Conservation (phyloP, 2,888 invertebrate genomes). For the Polymixis lichenea region DNA sequence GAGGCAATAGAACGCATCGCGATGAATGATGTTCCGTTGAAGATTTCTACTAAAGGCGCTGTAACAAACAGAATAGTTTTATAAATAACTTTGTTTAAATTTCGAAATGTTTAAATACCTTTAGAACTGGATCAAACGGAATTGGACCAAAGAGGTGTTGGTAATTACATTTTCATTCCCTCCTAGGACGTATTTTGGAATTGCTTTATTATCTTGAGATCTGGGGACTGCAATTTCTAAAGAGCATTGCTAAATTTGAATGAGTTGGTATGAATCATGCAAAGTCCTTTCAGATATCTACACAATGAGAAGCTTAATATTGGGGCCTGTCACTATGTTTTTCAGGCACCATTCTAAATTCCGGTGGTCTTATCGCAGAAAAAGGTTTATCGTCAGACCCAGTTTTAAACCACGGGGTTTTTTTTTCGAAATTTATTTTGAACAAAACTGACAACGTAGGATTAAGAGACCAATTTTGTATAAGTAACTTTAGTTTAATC, state of each 20-base stretch:
- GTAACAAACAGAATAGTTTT: conserved; percentile 70
- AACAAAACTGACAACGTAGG: no score
- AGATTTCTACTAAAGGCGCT: conserved; percentile 94
- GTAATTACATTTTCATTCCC: neutral
- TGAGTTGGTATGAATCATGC: no score
- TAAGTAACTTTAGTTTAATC: no score
- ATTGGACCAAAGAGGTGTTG: neutral
- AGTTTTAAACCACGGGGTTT: neutral
- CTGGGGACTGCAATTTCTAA: neutral
- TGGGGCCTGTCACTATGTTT: no score
- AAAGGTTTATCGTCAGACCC: neutral
- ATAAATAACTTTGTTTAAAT: neutral
- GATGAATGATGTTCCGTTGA: conserved; percentile 94
- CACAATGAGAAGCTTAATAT: neutral
- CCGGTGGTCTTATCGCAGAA: neutral
- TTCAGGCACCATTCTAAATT: neutral
- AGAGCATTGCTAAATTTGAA: neutral
- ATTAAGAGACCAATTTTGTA: no score
- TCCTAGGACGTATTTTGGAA: neutral
- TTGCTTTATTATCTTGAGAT: neutral
- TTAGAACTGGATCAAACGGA: neutral
- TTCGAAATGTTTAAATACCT: neutral
- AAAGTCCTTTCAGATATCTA: no score
- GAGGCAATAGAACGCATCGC: conserved; percentile 94
- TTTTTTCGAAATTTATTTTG: no score